These are phyloP conservation scores for Lacerta viridis DNA, from an alignment of 2,797 vertebrate species.

Conservation along the genomic window DNA sequence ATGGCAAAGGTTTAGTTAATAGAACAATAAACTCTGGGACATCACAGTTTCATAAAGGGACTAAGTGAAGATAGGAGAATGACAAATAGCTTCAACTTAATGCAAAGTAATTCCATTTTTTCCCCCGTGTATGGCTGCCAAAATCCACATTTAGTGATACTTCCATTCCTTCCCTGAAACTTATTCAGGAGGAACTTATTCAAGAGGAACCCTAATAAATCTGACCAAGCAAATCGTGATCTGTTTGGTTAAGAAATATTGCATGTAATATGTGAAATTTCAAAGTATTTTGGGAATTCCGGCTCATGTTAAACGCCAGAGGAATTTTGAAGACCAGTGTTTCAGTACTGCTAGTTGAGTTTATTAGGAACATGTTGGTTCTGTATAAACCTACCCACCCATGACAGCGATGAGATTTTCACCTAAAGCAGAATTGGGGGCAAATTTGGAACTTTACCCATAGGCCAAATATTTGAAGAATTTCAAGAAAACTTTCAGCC, in stretches of 20 bases:
- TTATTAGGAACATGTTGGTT: neutral
- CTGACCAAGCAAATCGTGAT: neutral
- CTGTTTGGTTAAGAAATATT: neutral
- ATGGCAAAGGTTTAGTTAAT: slow-evolving; percentile 77
- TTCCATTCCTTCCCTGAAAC: slow-evolving; percentile 7
- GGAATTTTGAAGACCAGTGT: neutral
- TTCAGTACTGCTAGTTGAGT: neutral
- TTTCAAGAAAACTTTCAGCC: neutral
- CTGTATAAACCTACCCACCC: neutral
- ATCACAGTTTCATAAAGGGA: slow-evolving; percentile 65
- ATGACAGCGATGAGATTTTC: neutral
- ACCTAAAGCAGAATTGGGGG: neutral
- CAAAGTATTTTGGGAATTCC: neutral
- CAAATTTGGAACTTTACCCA: neutral
- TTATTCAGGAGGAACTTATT: neutral
- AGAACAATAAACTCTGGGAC: slow-evolving; percentile 77
- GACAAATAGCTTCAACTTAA: slow-evolving; percentile 54
- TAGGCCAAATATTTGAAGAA: neutral
- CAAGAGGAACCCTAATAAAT: neutral
- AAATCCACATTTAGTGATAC: slow-evolving; percentile 19
- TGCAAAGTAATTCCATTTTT: neutral
- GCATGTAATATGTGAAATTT: neutral
- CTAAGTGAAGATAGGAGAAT: slow-evolving; percentile 55
- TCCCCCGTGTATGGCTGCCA: slow-evolving; percentile 7
- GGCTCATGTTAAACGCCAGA: neutral